Evolutionary conservation across 2,888 invertebrate genomes (phyloP).

Genomic region (Xestia rhomboidea): DNA sequence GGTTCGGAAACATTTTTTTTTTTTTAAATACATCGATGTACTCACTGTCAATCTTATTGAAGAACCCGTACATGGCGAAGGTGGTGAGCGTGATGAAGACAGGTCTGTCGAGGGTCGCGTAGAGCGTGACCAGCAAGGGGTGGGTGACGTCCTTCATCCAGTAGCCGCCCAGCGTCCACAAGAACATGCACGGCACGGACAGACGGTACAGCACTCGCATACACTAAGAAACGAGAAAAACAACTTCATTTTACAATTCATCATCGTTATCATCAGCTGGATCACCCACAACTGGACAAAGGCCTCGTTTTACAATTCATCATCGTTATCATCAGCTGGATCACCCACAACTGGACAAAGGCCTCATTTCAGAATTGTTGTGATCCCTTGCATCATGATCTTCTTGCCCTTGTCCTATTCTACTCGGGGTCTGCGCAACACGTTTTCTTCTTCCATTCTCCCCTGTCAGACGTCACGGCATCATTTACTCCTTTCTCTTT

Average conservation of each 20-base stretch:
- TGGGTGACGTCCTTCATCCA: constrained; percentile 65
- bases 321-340: not conserved
- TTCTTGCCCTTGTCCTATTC: too few species aligned
- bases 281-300: not conserved
- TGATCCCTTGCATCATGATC: too few species aligned
- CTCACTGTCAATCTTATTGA: constrained; percentile 77
- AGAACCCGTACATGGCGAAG: constrained; percentile 73
- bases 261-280: not conserved
- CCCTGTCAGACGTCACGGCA: too few species aligned
- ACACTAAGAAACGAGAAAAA: constrained; percentile 61
- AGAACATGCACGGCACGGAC: constrained; percentile 68
- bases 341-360: not conserved
- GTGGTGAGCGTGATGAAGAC: constrained; percentile 70
- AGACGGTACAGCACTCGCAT: constrained; percentile 70
- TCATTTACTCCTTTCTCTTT: too few species aligned
- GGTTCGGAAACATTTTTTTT: not conserved
- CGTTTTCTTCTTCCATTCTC: too few species aligned
- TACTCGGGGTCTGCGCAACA: too few species aligned
- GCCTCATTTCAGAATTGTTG: too few species aligned
- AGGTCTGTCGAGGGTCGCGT: constrained; percentile 76
- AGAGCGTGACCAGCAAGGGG: constrained; percentile 65
- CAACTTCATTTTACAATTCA: not conserved
- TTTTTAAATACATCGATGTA: constrained; percentile 26
- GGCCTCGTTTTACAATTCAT: not conserved
- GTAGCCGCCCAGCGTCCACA: constrained; percentile 74